Evolutionary conservation across 2,888 invertebrate genomes (phyloP), one percentile per base, ranked within the genome.

Genomic region (Lamellibrachia satsuma): DNA sequence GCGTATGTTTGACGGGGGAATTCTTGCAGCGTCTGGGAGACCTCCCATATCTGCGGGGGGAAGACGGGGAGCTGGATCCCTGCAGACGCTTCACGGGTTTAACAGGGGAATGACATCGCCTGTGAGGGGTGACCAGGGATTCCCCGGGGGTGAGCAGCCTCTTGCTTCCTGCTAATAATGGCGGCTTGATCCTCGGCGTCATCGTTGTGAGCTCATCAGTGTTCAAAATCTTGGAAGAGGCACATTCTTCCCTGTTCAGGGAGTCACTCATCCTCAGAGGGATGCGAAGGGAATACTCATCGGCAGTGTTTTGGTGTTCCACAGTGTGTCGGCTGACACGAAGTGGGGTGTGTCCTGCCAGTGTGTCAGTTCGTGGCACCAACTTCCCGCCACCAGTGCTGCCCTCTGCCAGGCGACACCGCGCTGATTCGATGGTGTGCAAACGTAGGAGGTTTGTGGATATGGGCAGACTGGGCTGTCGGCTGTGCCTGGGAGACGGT

Each of bases 21-120:
- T 75, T 75, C 75, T 75, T 75, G 22, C n/a, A 75, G 15, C 75
- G 11, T n/a, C 75, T 15, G 15, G 75, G 75, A 6, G 75, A 75
- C 22, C 75, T 75, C 22, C 75, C 75, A 22, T 22, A 75, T n/a
- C 75, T 75, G 22, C 75, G 94, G 92, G 93, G 93, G 52, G 93
- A 93, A 39, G 92, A 90, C n/a, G 93, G 94, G 15, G 93, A 94
- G 7, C 75, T 22, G 6, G 75, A 75, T 4, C 92, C 94, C 92
- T 93, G 93, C 27, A 95, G 94, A 92, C 95, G 94, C 93, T 95
- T 96, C 39, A 95, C 94, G 9, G 95, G 95, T 92, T 95, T 95
- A 8, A 95, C 93, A 1, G 95, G 95, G 9, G 95, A 95, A 52
- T 95, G 93, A 8, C 94, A 93, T 52, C 93, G 94, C 22, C 93